A percentile compares a stretch with the other conserved stretches of the same genome.
Evolutionary conservation across 2,797 vertebrate genomes (phyloP).

Genomic region (Natrix natrix): DNA sequence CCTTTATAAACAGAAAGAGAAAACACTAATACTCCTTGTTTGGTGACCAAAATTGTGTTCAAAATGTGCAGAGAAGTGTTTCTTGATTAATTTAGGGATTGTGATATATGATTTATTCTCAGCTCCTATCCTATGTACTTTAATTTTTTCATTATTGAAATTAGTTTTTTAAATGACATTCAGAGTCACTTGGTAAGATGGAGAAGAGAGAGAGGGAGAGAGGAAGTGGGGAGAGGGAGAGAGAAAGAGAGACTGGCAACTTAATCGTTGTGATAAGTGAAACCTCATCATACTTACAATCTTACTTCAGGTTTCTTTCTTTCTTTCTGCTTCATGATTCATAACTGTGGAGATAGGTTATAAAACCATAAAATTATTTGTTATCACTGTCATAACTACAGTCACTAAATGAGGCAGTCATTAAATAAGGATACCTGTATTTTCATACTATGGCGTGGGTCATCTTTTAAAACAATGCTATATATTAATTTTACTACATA

Average conservation of each 20-base stretch:
- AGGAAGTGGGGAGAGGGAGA: rapidly evolving
- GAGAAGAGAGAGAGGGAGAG: not conserved
- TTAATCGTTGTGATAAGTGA: not conserved
- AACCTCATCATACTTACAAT: not conserved
- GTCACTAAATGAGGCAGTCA: not conserved
- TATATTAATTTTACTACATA: not conserved
- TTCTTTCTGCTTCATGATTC: not conserved
- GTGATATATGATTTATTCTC: not conserved
- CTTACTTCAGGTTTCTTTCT: not conserved
- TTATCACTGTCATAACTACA: not conserved
- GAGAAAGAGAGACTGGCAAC: not conserved
- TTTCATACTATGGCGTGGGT: not conserved
- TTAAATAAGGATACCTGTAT: not conserved
- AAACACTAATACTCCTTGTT: not conserved
- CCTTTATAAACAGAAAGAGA: not conserved
- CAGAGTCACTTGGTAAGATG: not conserved
- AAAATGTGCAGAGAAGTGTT: not conserved
- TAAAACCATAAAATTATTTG: not conserved
- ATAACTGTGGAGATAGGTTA: not conserved
- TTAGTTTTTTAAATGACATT: not conserved
- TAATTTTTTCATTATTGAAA: not conserved
- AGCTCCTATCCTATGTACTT: not conserved
- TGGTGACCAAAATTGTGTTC: not conserved
- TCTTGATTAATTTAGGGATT: not conserved
- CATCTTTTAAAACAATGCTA: not conserved